Conservation (phyloP, 2,113 vertebrate species). For the Semicossyphus pulcher region DNA sequence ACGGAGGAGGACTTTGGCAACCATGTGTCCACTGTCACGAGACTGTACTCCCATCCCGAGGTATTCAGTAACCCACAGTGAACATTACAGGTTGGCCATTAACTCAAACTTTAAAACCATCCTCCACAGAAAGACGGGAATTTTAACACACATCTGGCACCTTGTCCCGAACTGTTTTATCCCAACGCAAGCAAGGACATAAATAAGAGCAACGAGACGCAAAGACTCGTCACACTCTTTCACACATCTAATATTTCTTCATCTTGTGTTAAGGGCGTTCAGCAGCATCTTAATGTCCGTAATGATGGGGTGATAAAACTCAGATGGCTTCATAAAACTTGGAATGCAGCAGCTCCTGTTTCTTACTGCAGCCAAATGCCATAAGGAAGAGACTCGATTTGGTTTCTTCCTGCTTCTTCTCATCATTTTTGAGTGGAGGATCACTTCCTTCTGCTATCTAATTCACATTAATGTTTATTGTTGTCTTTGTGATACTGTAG, state of each 20-base stretch:
- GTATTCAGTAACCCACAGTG: slow-evolving; percentile 70
- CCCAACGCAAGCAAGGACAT: slow-evolving; percentile 2
- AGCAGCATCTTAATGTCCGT: slow-evolving; percentile 20
- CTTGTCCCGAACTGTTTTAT: neutral
- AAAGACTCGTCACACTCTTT: slow-evolving; percentile 10
- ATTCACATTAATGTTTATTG: neutral
- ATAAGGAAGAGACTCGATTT: slow-evolving; percentile 22
- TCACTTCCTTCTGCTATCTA: neutral
- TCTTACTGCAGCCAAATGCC: slow-evolving; percentile 13
- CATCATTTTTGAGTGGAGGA: neutral
- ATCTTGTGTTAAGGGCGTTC: neutral
- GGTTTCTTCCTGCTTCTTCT: neutral
- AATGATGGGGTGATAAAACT: slow-evolving; percentile 36
- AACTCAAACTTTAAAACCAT: slow-evolving; percentile 58
- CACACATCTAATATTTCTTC: slow-evolving; percentile 11
- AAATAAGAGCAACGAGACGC: slow-evolving; percentile 16
- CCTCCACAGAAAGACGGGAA: neutral
- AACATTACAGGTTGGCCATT: slow-evolving; percentile 72
- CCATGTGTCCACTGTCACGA: slow-evolving; percentile 44
- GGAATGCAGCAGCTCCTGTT: neutral
- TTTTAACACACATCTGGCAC: neutral
- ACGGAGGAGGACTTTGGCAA: slow-evolving; percentile 52
- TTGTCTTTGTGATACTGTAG: slow-evolving; percentile 39
- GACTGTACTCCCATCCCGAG: slow-evolving; percentile 26
- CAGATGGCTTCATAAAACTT: slow-evolving; percentile 44